phyloP scores from a whole-genome alignment of 2,113 vertebrate genomes.

The Oryzias javanicus region DNA sequence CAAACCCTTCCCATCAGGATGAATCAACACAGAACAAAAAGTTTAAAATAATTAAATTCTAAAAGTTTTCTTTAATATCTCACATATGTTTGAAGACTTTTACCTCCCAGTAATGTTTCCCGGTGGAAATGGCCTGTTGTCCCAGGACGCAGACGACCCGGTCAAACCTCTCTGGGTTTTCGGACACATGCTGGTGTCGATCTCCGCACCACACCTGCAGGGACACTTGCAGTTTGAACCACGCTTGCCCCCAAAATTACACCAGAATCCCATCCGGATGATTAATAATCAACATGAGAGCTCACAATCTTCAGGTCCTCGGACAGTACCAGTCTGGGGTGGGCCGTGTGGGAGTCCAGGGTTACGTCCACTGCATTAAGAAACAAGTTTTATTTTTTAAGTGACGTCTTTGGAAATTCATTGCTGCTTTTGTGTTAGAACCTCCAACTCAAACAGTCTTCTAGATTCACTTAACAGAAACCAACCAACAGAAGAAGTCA shows the following conservation, averaged over 20 bases:
- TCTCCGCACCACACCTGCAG: slow-evolving; percentile 63
- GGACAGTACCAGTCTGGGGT: slow-evolving; percentile 72
- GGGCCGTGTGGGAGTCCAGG: slow-evolving; percentile 65
- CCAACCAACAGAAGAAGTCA: no score
- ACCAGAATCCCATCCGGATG: neutral
- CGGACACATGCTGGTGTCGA: slow-evolving; percentile 48
- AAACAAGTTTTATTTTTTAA: neutral
- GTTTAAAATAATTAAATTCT: no score
- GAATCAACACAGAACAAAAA: no score
- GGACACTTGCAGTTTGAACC: neutral
- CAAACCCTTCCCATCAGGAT: no score
- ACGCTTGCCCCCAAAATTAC: no score
- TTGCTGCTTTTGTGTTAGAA: no score
- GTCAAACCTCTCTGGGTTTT: slow-evolving; percentile 67
- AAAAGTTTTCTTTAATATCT: no score
- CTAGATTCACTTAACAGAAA: no score
- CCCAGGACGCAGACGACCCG: slow-evolving; percentile 72
- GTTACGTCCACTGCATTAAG: slow-evolving; percentile 64
- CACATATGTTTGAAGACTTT: neutral
- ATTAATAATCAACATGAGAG: neutral
- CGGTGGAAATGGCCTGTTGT: slow-evolving; percentile 60
- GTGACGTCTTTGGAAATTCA: no score
- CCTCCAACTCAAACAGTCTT: no score
- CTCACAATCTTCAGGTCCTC: slow-evolving; percentile 72
- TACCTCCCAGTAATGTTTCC: slow-evolving; percentile 78